phyloP scores from a whole-genome alignment of 2,113 vertebrate genomes.

The Otis tarda region DNA sequence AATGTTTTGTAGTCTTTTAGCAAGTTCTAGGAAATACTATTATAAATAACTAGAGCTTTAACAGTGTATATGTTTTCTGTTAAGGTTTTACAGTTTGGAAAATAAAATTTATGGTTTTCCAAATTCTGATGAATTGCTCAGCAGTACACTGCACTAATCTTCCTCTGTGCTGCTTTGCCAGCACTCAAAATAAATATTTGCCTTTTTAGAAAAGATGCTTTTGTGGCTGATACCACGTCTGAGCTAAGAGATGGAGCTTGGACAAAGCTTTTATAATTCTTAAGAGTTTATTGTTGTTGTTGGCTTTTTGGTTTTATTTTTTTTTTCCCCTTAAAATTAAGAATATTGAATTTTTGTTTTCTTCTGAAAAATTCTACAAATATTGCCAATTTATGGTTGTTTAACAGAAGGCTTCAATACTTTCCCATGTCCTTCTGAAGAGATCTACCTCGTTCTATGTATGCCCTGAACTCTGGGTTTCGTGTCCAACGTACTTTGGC shows the following conservation, averaged over 20 bases:
- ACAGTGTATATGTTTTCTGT: neutral
- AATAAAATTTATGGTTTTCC: neutral
- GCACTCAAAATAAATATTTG: too few species aligned
- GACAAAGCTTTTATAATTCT: neutral
- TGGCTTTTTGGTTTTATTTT: neutral
- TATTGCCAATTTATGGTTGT: neutral
- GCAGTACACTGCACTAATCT: neutral
- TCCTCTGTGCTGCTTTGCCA: neutral
- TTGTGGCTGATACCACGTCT: neutral
- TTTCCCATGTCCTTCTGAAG: neutral
- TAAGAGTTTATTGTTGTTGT: neutral
- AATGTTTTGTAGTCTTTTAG: neutral
- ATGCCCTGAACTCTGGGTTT: neutral
- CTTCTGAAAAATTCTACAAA: neutral
- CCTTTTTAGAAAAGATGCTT: neutral
- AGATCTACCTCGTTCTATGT: neutral
- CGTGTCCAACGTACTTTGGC: neutral
- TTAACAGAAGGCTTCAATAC: neutral
- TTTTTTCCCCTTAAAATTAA: neutral
- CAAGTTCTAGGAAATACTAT: neutral
- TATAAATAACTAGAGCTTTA: neutral
- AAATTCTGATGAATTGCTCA: neutral
- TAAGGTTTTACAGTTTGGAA: neutral
- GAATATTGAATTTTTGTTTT: neutral
- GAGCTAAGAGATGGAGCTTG: neutral